Evolutionary conservation across 2,797 vertebrate species (phyloP), one percentile per base, ranked within the genome.

Genomic region (Kryptolebias ocellatus): DNA sequence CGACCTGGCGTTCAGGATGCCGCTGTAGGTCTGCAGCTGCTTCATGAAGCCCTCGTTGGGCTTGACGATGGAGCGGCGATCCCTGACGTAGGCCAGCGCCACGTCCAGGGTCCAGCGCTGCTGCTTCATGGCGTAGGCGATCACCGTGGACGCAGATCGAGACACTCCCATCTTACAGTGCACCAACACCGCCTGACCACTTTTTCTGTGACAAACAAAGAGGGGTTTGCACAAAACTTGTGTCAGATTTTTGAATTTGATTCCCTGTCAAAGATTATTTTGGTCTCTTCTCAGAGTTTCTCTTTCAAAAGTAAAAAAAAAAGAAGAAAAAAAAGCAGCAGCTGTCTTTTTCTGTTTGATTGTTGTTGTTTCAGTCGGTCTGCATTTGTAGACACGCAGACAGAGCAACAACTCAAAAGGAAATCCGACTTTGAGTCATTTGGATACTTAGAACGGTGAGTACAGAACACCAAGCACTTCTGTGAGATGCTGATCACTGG

Each of bases 151-250:
- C 0, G 95, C 95, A 0, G 97, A 99, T 76, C 97, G 97, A 62
- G 97, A 98, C 82, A 98, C 93, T 0, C 98, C 97, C 98, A 99
- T 99, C 81, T 98, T 97, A 80, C 98, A 99, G 87, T 99, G 98
- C 47, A 99, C 97, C 68, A 99, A 84, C 37, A 94, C 95, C 0
- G 93, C 92, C 67, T 94, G 94, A 5, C 95, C 95, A 3, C 80
- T 85, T 0, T 87, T 89, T 85, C 98, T 99, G 77, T 2, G 6
- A 60, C 0, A 60, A 67, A 72, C 17, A 72, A 27, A 71, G 16
- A 7, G 3, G 20, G 14, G 45, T 29, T 34, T 5, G 10, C 34
- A 6, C 15, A 3, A 0, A 16, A 11, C 49, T 47, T 5, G 15
- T 6, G 8, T 42, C 20, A 53, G 17, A 59, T 42, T 45, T 47